A percentile compares a stretch with the other conserved stretches of the same genome.
Evolutionary conservation across 2,797 vertebrate species (phyloP).

Genomic region (Cuculus canorus): DNA sequence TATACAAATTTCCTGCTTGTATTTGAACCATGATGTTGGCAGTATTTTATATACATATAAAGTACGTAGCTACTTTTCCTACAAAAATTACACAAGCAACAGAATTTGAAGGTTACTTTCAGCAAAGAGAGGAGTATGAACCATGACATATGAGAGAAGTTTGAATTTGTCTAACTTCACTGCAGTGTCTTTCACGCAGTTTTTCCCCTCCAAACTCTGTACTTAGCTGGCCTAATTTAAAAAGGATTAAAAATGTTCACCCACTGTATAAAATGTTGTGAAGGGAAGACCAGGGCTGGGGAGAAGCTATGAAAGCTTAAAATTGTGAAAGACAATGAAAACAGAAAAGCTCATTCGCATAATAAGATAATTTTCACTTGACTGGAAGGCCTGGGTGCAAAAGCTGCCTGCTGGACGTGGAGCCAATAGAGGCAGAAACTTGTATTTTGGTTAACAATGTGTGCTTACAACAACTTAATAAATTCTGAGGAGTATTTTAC

Average conservation of each 20-base stretch:
- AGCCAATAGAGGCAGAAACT: not conserved
- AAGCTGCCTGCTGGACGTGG: not conserved
- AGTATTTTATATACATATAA: not conserved
- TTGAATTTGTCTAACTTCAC: not conserved
- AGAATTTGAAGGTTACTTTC: not conserved
- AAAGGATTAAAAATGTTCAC: not conserved
- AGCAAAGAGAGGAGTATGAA: not conserved
- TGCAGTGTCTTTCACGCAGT: not conserved
- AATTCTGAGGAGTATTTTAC: not conserved
- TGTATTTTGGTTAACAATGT: not conserved
- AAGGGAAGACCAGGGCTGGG: not conserved
- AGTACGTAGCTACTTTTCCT: not conserved
- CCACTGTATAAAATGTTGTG: not conserved
- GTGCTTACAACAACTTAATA: not conserved
- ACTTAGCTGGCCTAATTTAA: not conserved
- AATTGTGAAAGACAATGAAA: not conserved
- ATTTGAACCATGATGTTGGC: not conserved
- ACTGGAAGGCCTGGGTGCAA: not conserved
- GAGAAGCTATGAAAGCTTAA: not conserved
- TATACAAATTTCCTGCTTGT: not conserved
- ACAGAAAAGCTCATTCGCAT: not conserved
- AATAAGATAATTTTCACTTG: slow-evolving; percentile 2
- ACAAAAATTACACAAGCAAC: not conserved
- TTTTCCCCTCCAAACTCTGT: not conserved
- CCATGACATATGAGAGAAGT: not conserved